Evolutionary conservation across 2,888 invertebrate species (phyloP).

Genomic region (Apodemia duryi): DNA sequence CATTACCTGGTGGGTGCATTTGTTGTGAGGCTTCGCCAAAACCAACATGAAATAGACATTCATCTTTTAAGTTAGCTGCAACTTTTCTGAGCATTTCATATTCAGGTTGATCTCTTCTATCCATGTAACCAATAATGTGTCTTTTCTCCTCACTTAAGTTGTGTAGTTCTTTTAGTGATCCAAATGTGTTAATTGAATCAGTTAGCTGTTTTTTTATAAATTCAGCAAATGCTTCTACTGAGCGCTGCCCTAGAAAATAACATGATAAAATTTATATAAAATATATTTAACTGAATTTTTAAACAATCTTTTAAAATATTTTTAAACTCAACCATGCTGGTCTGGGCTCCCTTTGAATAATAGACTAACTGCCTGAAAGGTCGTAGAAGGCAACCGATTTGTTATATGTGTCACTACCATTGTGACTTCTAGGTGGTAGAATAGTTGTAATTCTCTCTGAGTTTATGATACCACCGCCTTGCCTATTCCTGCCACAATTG

Average conservation of each 20-base stretch:
- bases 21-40: constrained; percentile 89
- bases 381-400: too few species aligned
- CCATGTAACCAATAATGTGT: constrained; percentile 95
- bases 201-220: constrained; percentile 94
- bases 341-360: too few species aligned
- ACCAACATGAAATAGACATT: constrained; percentile 96
- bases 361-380: too few species aligned
- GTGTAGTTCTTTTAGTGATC: constrained; percentile 84
- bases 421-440: too few species aligned
- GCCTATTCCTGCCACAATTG: too few species aligned
- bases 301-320: too few species aligned
- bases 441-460: too few species aligned
- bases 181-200: constrained; percentile 90
- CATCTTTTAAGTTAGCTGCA: constrained; percentile 94
- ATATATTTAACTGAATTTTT: too few species aligned
- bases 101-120: constrained; percentile 87
- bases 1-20: constrained; percentile 90
- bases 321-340: too few species aligned
- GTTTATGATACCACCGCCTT: too few species aligned
- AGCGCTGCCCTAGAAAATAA: constrained; percentile 81
- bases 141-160: constrained; percentile 89
- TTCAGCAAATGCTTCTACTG: constrained; percentile 92
- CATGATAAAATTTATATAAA: background rate
- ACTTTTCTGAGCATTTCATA: constrained; percentile 89
- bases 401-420: too few species aligned